Evolutionary conservation across 2,888 invertebrate genomes (phyloP), one percentile per base, ranked within the genome.

Genomic region (Thecophora atra): DNA sequence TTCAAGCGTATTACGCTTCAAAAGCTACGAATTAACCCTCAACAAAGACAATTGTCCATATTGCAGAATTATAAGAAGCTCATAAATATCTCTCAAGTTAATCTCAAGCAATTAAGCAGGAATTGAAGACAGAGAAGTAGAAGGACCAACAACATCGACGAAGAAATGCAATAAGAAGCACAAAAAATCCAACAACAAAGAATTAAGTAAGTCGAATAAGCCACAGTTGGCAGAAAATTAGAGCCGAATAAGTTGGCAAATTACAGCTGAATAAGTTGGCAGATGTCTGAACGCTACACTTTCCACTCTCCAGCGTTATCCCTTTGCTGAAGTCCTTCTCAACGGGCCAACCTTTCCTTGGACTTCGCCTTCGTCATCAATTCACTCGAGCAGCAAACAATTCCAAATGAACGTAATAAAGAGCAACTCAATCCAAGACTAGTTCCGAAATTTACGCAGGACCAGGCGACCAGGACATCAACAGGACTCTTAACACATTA

Each of bases 341-440:
- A n/a, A n/a, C n/a, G 5, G 11, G 4, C 47, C 4, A 17, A 47
- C n/a, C 47, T n/a, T 3, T 47, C 17, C 17, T 47, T 47, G 15
- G 15, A 15, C 56, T 44, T 13, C 11, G 8, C 54, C 67, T 4
- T n/a, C 52, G 37, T 37, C n/a, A 58, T 81, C 81, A 81, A 81
- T 79, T 80, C 80, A 80, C 76, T 81, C 77, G 77, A 79, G 81
- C 80, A 79, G 75, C 78, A 80, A 81, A 78, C 78, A 73, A 74
- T 75, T 73, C 65, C 73, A 62, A 60, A 37, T 42, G 62, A 69
- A 62, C 60, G 37, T 44, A 44, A 69, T 69, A 69, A 69, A 62
- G 51, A 62, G 19, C 37, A 19, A 19, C 15, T 17, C 8, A 54
- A 21, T n/a, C 51, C 54, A n/a, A 54, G 21, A n/a, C 54, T 1